Evolutionary conservation across 2,888 invertebrate genomes (phyloP), one percentile per base, ranked within the genome.

Genomic region (Cerastis leucographa): DNA sequence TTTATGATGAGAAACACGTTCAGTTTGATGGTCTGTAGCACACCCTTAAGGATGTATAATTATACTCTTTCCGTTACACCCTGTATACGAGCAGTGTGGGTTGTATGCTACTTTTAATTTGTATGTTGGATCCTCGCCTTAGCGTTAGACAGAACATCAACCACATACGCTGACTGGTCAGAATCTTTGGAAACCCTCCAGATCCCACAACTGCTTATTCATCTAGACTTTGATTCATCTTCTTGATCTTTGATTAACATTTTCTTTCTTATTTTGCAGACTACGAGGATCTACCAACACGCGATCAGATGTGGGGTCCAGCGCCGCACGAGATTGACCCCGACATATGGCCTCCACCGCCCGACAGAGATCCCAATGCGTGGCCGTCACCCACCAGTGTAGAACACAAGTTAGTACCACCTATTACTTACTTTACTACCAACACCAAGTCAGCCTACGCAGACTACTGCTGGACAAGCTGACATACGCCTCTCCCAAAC

Each of bases 361-460:
- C 97, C 1, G 95, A 96, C 88, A 97, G 98, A 84, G 98, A 98
- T 95, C 98, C 98, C 59, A 98, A 98, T 93, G 98, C 99, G 5
- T 99, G 99, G 99, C 98, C 99, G 11, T 97, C 98, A 44, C 98
- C 98, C 81, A 98, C 98, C 75, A 98, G 98, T 75, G 98, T 97
- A 6, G 98, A 98, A 92, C 98, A 98, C 96, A 98, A 97, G 97
- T 97, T 91, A 92, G 93, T 93, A 85, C 67, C 7, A 5, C 40
- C 11, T 7, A 22, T 22, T 59, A 49, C 19, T 51, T 14, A 54
- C 8, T 56, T n/a, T 42, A 64, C 17, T 9, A 22, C 8, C 42
- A 64, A 42, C n/a, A n/a, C 8, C 4, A 42, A 64, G 1, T 64
- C n/a, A 0, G n/a, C n/a, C 42, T 42, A 64, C 42, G 17, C 29